Conservation (phyloP, 1,140 invertebrate species). For the Nasonia longicornis region DNA sequence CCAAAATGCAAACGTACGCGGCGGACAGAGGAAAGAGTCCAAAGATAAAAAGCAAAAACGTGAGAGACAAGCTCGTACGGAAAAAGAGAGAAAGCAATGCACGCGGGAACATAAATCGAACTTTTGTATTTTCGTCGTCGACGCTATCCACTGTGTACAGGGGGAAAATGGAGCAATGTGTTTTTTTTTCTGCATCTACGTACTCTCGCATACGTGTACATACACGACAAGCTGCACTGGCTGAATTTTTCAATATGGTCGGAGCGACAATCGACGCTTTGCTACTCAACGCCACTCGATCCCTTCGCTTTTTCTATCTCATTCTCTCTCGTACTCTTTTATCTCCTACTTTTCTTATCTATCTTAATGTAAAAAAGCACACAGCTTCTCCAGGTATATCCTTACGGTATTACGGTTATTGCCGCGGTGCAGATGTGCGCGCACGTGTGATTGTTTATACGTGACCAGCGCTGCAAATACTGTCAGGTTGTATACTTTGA, state of each 20-base stretch:
- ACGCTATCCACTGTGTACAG: constrained; percentile 49
- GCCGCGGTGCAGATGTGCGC: too few species aligned
- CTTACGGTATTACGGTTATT: too few species aligned
- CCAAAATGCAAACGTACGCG: background rate
- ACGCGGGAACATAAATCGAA: constrained; percentile 63
- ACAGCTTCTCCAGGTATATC: too few species aligned
- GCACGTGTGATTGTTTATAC: too few species aligned
- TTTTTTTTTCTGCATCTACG: background rate
- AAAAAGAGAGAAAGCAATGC: constrained; percentile 51
- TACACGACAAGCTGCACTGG: background rate
- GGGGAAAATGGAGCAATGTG: constrained; percentile 30
- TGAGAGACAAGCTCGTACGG: constrained; percentile 45
- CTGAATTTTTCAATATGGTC: constrained; percentile 40
- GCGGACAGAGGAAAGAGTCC: background rate
- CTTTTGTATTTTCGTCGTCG: constrained; percentile 65
- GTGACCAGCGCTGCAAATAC: too few species aligned
- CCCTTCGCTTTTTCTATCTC: background rate
- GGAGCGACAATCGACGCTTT: constrained; percentile 19
- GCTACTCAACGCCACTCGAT: constrained; percentile 10
- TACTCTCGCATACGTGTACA: background rate
- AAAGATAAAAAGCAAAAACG: constrained; percentile 34
- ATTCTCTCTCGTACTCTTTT: background rate
- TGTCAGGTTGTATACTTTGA: too few species aligned
- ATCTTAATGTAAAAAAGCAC: background rate
- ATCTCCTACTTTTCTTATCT: background rate